phyloP scores from a whole-genome alignment of 2,888 invertebrate species.

The Cartodere bifasciata region DNA sequence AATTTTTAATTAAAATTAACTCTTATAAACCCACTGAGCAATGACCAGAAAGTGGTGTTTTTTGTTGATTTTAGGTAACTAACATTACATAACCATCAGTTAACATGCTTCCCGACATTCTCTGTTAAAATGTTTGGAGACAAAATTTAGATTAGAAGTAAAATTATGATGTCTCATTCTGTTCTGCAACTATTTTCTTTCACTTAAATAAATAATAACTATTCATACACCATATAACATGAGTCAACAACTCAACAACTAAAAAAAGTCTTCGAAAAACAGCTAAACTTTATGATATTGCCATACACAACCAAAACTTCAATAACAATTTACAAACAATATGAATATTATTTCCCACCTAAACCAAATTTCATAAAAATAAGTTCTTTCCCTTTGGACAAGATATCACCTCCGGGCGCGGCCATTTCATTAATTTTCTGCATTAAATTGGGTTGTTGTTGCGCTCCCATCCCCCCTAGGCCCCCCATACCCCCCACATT shows the following conservation, averaged over 20 bases:
- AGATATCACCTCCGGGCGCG: conserved; percentile 77
- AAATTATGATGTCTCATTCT: too few relatives aligned
- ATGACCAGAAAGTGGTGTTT: too few relatives aligned
- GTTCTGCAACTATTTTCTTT: too few relatives aligned
- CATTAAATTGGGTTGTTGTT: conserved; percentile 60
- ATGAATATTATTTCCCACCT: conserved; percentile 44
- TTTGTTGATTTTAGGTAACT: too few relatives aligned
- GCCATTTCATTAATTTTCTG: conserved; percentile 84
- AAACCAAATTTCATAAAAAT: conserved; percentile 91
- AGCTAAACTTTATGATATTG: neutral
- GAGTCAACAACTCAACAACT: conserved; percentile 1
- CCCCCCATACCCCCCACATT: conserved; percentile 16
- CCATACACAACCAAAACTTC: conserved; percentile 19
- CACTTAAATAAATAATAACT: too few relatives aligned
- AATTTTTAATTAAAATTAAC: too few relatives aligned
- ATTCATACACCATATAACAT: neutral
- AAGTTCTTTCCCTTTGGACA: conserved; percentile 86
- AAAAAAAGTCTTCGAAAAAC: neutral
- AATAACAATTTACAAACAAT: conserved; percentile 6
- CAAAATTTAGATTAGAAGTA: too few relatives aligned
- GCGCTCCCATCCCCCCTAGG: conserved; percentile 15
- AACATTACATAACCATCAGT: too few relatives aligned
- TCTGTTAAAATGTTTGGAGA: too few relatives aligned
- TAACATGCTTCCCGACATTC: too few relatives aligned
- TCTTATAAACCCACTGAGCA: too few relatives aligned